Evolutionary conservation across 2,113 vertebrate species (phyloP).

Genomic region (Lutjanus erythropterus): DNA sequence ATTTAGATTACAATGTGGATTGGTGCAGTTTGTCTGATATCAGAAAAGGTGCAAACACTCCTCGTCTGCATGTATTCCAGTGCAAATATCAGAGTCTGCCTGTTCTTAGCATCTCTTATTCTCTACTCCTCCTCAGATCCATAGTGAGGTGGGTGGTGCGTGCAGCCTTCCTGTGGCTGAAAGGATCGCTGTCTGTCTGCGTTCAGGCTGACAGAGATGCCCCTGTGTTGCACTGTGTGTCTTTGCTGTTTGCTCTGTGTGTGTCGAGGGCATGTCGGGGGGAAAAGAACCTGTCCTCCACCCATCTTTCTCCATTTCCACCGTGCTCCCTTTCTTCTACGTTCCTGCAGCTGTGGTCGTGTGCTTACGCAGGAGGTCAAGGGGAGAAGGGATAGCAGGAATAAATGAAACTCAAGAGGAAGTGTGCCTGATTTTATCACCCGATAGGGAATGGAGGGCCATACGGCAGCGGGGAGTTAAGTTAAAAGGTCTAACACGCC

Average conservation of each 20-base stretch:
- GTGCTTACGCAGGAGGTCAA: conserved; percentile 12
- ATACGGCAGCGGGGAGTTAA: background rate
- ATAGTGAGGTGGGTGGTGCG: conserved; percentile 15
- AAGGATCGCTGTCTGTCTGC: conserved; percentile 48
- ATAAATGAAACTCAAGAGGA: no score
- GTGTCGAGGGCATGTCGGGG: conserved; percentile 21
- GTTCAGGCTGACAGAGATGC: conserved; percentile 57
- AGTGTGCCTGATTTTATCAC: background rate
- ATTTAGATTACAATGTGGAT: no score
- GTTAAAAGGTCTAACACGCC: background rate
- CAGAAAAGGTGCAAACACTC: no score
- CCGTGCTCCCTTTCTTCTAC: background rate
- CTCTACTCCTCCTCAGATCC: conserved; percentile 8
- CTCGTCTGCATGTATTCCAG: background rate
- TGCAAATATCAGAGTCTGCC: background rate
- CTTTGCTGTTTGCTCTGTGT: conserved; percentile 56
- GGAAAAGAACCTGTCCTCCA: conserved; percentile 25
- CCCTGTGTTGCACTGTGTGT: conserved; percentile 58
- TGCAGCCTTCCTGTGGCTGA: conserved; percentile 37
- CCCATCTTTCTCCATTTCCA: conserved; percentile 18
- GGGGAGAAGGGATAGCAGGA: conserved; percentile 4
- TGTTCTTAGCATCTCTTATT: conserved; percentile 28
- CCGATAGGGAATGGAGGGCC: background rate
- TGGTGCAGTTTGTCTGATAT: no score
- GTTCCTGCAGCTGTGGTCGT: background rate